A percentile compares a stretch with the other conserved stretches of the same genome.
Conservation (phyloP, 2,113 vertebrate genomes). For the Oreochromis aureus region DNA sequence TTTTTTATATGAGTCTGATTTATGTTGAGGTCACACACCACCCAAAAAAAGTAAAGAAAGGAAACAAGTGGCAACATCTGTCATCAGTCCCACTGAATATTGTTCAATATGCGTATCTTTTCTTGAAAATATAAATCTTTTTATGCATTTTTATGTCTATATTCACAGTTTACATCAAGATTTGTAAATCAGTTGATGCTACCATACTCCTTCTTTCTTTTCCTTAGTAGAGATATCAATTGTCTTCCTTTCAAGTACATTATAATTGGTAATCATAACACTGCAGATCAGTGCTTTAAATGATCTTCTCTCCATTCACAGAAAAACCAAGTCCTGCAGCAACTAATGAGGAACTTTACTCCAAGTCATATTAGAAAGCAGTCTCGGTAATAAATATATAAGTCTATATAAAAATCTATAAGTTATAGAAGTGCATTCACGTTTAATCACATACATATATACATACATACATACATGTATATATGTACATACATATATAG, state of each 20-base stretch:
- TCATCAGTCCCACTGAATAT: neutral
- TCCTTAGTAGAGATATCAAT: neutral
- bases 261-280: neutral
- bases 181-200: neutral
- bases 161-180: neutral
- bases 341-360: neutral
- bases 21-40: neutral
- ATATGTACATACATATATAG: accelerated
- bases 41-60: neutral
- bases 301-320: neutral
- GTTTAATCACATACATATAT: neutral
- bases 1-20: accelerated
- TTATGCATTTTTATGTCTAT: neutral
- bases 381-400: neutral
- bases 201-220: neutral
- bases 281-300: neutral
- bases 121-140: neutral
- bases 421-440: neutral
- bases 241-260: neutral
- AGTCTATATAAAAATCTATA: neutral
- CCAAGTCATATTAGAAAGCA: neutral
- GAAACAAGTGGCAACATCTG: neutral
- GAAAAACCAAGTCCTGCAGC: neutral
- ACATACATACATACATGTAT: neutral
- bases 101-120: neutral